Evolutionary conservation across 2,888 invertebrate genomes (phyloP).

Genomic region (Fragum whitleyi): DNA sequence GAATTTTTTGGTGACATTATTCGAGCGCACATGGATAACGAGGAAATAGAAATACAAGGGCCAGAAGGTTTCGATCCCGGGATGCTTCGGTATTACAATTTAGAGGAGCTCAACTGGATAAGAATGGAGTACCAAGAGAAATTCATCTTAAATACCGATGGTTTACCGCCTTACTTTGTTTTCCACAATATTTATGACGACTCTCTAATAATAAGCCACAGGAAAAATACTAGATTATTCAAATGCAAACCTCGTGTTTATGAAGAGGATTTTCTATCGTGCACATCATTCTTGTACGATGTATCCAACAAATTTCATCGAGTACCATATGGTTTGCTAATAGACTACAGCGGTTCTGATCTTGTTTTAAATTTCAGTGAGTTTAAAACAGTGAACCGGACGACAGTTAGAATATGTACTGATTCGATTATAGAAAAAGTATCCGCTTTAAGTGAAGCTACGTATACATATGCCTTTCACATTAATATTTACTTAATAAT

Average conservation of each 20-base stretch:
- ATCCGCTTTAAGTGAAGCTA: neutral
- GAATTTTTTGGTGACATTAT: neutral
- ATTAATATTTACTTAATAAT: too few relatives aligned
- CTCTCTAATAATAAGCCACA: neutral
- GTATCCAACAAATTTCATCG: neutral
- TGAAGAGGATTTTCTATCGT: neutral
- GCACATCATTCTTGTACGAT: neutral
- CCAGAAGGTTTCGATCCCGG: neutral
- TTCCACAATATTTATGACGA: neutral
- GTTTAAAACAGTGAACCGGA: neutral
- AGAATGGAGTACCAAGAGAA: neutral
- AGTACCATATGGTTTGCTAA: neutral
- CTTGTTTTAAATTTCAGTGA: neutral
- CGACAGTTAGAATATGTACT: neutral
- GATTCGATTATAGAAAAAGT: neutral
- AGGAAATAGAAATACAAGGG: neutral
- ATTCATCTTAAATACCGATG: neutral
- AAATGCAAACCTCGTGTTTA: neutral
- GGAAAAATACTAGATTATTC: neutral
- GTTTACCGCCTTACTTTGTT: neutral
- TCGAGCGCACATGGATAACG: neutral
- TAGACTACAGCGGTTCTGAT: neutral
- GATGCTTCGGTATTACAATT: neutral
- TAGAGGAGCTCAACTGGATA: neutral
- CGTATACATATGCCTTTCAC: too few relatives aligned